Evolutionary conservation across 2,888 invertebrate species (phyloP).

Genomic region (Sceliomorpha sp.): DNA sequence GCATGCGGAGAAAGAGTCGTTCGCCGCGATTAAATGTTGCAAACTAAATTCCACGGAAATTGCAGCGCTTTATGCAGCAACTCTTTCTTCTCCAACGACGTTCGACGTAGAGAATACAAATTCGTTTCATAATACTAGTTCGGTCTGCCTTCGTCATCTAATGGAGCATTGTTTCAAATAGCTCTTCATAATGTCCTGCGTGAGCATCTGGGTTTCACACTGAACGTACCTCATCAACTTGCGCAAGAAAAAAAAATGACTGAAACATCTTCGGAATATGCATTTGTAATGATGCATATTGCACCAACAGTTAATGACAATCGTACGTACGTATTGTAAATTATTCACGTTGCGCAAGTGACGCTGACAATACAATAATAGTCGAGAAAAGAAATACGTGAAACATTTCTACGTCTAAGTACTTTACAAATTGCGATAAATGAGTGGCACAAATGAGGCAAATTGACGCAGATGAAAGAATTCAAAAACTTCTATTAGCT

Average conservation of each 20-base stretch:
- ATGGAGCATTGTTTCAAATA: too few species aligned
- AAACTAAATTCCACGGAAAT: too few species aligned
- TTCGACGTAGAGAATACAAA: not conserved
- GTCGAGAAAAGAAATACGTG: not conserved
- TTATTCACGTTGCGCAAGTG: conserved; percentile 11
- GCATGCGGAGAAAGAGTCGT: too few species aligned
- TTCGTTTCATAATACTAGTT: too few species aligned
- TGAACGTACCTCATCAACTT: not conserved
- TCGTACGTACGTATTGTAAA: conserved; percentile 16
- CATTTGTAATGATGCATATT: conserved; percentile 18
- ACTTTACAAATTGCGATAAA: not conserved
- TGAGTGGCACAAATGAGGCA: conserved; percentile 1
- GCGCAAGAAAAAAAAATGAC: conserved; percentile 5
- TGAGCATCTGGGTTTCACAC: too few species aligned
- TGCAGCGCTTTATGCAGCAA: too few species aligned
- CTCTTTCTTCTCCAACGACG: too few species aligned
- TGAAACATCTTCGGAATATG: conserved; percentile 23
- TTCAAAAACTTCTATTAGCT: conserved; percentile 6
- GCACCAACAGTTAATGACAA: conserved; percentile 30
- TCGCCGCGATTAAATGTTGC: too few species aligned
- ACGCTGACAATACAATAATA: conserved; percentile 2
- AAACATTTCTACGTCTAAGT: too few species aligned
- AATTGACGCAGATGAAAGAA: conserved; percentile 1
- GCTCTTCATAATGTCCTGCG: too few species aligned
- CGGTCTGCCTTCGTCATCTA: too few species aligned